A percentile compares a stretch with the other conserved stretches of the same genome.
Conservation (phyloP, 2,888 invertebrate species). For the Megamerina dolium region DNA sequence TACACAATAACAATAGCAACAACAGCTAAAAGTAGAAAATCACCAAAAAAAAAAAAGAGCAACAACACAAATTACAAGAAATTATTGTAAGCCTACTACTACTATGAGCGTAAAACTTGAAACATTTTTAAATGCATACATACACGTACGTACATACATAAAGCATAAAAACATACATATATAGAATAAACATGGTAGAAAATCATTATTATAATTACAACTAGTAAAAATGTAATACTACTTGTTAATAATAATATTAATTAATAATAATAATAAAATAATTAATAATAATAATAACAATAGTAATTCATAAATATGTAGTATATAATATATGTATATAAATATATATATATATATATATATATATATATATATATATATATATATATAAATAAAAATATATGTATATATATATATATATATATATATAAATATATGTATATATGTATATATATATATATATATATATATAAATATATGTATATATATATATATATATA, state of each 20-base stretch:
- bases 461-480: conserved; percentile 6
- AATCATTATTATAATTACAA: conserved; percentile 16
- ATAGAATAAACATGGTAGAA: conserved; percentile 22
- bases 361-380: conserved; percentile 22
- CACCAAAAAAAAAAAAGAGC: neutral
- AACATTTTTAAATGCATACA: too few species aligned
- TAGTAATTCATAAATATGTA: too few species aligned
- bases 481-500: conserved; percentile 2
- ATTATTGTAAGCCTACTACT: too few species aligned
- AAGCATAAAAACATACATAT: conserved; percentile 15
- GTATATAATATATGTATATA: conserved; percentile 26
- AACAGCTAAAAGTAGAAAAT: conserved; percentile 4
- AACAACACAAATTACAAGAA: conserved; percentile 24
- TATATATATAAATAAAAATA: neutral
- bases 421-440: too few species aligned
- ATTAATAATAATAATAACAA: too few species aligned
- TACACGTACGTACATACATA: conserved; percentile 22
- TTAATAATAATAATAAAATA: too few species aligned
- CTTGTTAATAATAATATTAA: too few species aligned
- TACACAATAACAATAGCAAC: conserved; percentile 3
- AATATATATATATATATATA: conserved; percentile 21
- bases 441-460: conserved; percentile 5
- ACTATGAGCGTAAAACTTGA: too few species aligned
- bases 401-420: conserved; percentile 9
- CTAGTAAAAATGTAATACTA: too few species aligned